Evolutionary conservation across 2,797 vertebrate species (phyloP), one percentile per base, ranked within the genome.

Genomic region (Danionella dracula): DNA sequence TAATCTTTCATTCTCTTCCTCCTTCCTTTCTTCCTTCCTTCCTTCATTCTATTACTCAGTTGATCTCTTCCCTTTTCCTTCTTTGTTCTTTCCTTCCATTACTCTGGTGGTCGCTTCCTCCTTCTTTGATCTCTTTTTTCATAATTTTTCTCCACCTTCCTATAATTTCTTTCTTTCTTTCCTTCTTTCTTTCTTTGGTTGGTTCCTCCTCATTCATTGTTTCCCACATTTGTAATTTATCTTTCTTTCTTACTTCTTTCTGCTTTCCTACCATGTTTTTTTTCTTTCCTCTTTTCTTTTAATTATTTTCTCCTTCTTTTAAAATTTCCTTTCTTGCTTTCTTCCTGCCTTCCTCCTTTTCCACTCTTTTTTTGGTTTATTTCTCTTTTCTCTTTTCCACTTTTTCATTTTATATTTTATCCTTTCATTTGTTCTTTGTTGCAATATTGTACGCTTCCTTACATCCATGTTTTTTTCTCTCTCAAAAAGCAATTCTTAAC

Each of bases 361-460:
- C 1, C n/a, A n/a, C n/a, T n/a, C n/a, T n/a, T n/a, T n/a, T n/a
- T 62, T 56, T 71, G 16, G 37, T n/a, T 66, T 13, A 4, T 13
- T 38, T 13, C 37, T 68, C 58, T 71, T 74, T 74, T 42, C 67
- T 66, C 20, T 48, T 64, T 66, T 29, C 4, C 27, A 4, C 8
- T 8, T 8, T 29, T 29, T 29, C 8, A 4, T 29, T 29, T 29
- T 29, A 56, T 46, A 4, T 21, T n/a, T 35, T 63, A 4, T 8
- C 11, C 16, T 29, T 12, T 58, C 4, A 29, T 29, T 4, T 29
- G 4, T 29, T 29, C 4, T 4, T 8, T 29, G 27, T 29, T 29
- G 4, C 8, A 29, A 8, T 29, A 4, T 29, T 29, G 27, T 29
- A 4, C 8, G 27, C 4, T 29, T 29, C 8, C 27, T 29, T 4